Base-by-base conservation (phyloP, 1,140 invertebrate genomes). In the Caenorhabditis brenneri region DNA sequence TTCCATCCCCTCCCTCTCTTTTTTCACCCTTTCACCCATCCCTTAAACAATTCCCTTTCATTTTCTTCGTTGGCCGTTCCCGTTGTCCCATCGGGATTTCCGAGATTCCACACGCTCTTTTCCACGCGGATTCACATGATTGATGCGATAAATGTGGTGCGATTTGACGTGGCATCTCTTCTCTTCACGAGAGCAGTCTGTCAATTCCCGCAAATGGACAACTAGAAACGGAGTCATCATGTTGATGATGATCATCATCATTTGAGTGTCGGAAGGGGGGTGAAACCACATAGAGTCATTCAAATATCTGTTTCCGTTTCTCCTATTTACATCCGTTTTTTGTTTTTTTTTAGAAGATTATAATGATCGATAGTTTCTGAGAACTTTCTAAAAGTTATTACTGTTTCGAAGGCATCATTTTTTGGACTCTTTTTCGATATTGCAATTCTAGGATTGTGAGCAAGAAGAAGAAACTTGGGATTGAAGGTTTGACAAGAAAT, bases 91-190 rank as follows among this genome's bases (percentile, higher is more conserved):
- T 42, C 65, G 65, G 65, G 65, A 46, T 33, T 74, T 42, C n/a
- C 58, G 58, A 65, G 58, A 65, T 36, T 65, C 58, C 33, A 15
- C 53, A 22, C 24, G 39, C 53, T 74, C 65, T 74, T 74, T 74
- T 74, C 65, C 65, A 74, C 65, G 36, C 65, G 65, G 36, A 74
- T 74, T 74, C 65, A 74, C 65, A 74, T 74, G 65, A 74, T 74
- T 74, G 65, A 74, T 74, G 65, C 65, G 65, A 74, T 74, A 74
- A 74, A 74, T 74, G 65, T 74, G 65, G 65, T 74, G 65, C 36
- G 65, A 74, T 74, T 74, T 74, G 65, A 74, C 65, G 65, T 74
- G 65, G 65, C 36, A 74, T 42, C 65, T 74, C 36, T 22, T n/a
- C n/a, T 74, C n/a, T 65, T 15, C 12, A 6, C n/a, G 33, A 36